phyloP scores from a whole-genome alignment of 2,888 invertebrate species.

The Eurois occulta region DNA sequence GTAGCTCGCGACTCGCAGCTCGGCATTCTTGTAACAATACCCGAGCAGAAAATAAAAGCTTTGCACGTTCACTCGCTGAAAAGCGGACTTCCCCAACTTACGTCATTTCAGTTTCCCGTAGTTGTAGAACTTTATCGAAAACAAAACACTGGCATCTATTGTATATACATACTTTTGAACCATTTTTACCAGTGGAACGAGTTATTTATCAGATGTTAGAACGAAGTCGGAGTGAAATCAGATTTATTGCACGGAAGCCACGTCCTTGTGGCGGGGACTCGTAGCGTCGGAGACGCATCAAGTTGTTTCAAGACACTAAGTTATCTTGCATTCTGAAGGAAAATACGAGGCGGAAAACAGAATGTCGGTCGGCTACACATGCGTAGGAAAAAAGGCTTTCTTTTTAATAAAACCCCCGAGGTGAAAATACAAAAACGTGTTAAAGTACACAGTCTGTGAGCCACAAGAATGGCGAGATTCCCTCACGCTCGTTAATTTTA shows the following conservation, averaged over 20 bases:
- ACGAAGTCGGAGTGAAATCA: conserved; percentile 71
- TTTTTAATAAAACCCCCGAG: conserved; percentile 52
- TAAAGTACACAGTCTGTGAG: conserved; percentile 34
- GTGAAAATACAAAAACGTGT: conserved; percentile 52
- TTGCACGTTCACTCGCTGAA: conserved; percentile 86
- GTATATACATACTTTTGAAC: conserved; percentile 57
- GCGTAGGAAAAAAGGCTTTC: conserved; percentile 43
- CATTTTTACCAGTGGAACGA: conserved; percentile 56
- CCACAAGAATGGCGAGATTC: conserved; percentile 48
- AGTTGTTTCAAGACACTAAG: conserved; percentile 70
- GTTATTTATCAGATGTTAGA: conserved; percentile 72
- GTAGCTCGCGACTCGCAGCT: conserved; percentile 81
- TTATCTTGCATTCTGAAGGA: conserved; percentile 65
- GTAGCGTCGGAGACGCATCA: conserved; percentile 67
- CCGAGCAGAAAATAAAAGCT: conserved; percentile 87
- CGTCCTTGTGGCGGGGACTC: conserved; percentile 47
- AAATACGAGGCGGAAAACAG: conserved; percentile 64
- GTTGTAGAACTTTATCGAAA: conserved; percentile 74
- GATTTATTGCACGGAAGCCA: conserved; percentile 70
- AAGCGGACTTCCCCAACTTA: conserved; percentile 83
- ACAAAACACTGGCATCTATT: conserved; percentile 72
- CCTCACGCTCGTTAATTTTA: conserved; percentile 52
- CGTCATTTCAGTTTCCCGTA: conserved; percentile 78
- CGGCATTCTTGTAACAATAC: conserved; percentile 87
- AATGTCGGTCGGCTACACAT: conserved; percentile 50